Evolutionary conservation across 2,113 vertebrate genomes (phyloP).

Genomic region (Mustela nigripes): DNA sequence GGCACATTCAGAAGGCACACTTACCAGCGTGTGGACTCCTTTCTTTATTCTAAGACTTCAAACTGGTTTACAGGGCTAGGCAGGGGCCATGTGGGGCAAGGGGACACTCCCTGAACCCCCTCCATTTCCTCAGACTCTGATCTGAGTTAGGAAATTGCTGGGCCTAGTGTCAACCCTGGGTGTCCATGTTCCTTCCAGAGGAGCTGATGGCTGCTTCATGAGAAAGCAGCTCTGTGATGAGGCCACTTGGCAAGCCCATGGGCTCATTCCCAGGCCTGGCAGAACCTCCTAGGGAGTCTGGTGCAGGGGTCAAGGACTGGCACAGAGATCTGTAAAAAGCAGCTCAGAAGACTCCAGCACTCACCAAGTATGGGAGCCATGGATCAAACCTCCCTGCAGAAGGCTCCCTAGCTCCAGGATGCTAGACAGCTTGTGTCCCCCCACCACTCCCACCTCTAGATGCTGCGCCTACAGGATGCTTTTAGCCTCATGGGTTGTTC

Average conservation of each 20-base stretch:
- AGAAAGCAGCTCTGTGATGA: neutral
- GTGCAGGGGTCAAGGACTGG: accelerated
- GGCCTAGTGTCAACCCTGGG: no score
- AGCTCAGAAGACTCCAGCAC: neutral
- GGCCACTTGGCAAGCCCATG: no score
- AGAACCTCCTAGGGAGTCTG: neutral
- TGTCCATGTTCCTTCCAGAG: accelerated
- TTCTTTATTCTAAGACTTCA: neutral
- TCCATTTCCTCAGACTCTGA: neutral
- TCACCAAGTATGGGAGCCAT: neutral
- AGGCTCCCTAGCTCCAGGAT: no score
- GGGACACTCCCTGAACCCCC: no score
- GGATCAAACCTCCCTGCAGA: accelerated
- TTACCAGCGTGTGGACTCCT: no score
- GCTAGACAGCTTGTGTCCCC: no score
- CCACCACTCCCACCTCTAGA: no score
- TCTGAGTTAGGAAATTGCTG: neutral
- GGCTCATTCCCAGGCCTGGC: neutral
- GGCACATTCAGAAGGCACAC: neutral
- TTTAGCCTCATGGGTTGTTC: neutral
- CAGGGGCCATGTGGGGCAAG: accelerated
- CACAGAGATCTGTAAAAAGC: neutral
- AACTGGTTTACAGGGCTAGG: no score
- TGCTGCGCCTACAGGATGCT: no score
- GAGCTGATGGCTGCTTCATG: neutral